Percentiles rank a stretch among this genome's conserved stretches.
Conservation (phyloP, 2,113 vertebrate species). For the Phocoena phocoena region DNA sequence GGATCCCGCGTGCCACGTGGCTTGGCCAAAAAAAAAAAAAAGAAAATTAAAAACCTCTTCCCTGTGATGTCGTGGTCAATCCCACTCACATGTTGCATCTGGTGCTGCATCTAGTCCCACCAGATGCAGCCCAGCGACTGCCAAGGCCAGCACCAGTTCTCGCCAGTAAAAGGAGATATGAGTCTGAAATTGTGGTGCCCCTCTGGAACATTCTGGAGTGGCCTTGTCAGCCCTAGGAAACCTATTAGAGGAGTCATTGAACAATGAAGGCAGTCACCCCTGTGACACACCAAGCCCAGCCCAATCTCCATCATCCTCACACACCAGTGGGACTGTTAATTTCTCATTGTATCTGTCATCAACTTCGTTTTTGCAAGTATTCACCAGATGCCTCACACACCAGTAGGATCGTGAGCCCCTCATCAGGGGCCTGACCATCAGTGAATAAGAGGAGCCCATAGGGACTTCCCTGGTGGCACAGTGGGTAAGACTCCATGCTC, state of each 20-base stretch:
- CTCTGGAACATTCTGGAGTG: neutral
- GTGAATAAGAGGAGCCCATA: neutral
- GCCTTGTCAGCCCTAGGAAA: neutral
- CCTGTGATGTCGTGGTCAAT: neutral
- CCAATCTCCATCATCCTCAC: neutral
- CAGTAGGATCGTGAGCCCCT: neutral
- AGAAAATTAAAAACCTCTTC: neutral
- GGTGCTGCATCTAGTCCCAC: neutral
- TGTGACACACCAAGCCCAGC: neutral
- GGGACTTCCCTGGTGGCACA: no score
- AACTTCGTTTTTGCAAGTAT: neutral
- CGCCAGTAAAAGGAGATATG: neutral
- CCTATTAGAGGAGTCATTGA: conserved; percentile 17
- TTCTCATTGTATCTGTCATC: neutral
- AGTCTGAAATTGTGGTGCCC: neutral
- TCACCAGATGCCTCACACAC: neutral
- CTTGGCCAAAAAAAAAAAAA: no score
- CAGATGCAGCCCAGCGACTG: neutral
- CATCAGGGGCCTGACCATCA: neutral
- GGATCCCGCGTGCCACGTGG: no score
- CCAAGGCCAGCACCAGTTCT: neutral
- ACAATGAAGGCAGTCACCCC: neutral
- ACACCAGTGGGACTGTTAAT: neutral
- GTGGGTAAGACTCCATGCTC: no score
- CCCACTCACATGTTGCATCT: neutral